These are phyloP conservation scores for Pteromalus puparum DNA, from an alignment of 1,140 invertebrate genomes.

Conservation along the genomic window DNA sequence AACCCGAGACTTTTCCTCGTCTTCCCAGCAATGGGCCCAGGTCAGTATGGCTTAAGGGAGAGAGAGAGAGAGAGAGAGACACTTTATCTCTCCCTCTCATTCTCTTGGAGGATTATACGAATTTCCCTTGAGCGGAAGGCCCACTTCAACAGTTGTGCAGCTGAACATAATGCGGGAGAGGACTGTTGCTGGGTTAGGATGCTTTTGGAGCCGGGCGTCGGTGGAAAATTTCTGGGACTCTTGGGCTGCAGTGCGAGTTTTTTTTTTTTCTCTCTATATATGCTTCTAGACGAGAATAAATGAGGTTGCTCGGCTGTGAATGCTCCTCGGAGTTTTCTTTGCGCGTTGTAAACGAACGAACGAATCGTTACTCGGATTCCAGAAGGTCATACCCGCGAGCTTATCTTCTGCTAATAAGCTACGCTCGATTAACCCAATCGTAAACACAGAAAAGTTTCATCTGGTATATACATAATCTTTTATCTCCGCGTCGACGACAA, in stretches of 20 bases:
- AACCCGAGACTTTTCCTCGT: conserved; percentile 32
- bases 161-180: background rate
- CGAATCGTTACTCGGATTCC: too few species aligned
- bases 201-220: background rate
- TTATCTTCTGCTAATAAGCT: background rate
- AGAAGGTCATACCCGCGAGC: too few species aligned
- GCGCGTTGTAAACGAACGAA: too few species aligned
- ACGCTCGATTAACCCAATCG: background rate
- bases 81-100: background rate
- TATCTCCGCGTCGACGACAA: conserved; percentile 26
- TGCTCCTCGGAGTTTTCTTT: too few species aligned
- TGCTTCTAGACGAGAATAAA: too few species aligned
- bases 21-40: background rate
- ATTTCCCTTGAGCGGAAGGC: conserved; percentile 35
- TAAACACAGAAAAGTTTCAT: background rate
- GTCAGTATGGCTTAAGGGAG: background rate
- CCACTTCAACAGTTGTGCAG: conserved; percentile 20
- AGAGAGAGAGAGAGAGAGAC: background rate
- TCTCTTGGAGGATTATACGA: conserved; percentile 23
- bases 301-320: too few species aligned
- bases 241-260: background rate
- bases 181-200: background rate
- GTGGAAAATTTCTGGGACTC: background rate
- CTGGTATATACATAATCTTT: conserved; percentile 1
- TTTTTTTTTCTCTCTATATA: too few species aligned